Evolutionary conservation across 2,888 invertebrate genomes (phyloP), one percentile per base, ranked within the genome.

Genomic region (Apodemia hepburni): DNA sequence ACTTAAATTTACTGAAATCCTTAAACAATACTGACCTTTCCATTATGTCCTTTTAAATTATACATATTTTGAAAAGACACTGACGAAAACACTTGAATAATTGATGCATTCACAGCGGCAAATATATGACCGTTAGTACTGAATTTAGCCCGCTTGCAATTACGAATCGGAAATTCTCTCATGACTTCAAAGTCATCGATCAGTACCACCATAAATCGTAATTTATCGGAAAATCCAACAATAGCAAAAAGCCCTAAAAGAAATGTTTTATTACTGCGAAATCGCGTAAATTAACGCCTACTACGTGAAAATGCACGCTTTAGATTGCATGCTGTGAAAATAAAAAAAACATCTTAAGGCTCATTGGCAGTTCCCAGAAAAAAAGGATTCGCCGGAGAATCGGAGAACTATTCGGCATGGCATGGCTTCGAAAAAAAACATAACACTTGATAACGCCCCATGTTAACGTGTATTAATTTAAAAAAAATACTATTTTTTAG

Each of bases 111-210:
- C 6, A 96, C 97, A 11, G 97, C 97, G 0, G 97, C 98, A 83
- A 98, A 97, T n/a, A 96, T 80, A 71, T 98, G 97, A 0, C 98
- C 98, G 71, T 96, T 95, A 64, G 94, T 94, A 74, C 98, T 97
- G 85, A 98, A 98, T 38, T 93, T 92, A 38, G 96, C 95, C 73
- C 94, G 94, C 70, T 94, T 94, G 79, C 98, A 98, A 70, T 94
- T 95, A 61, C 96, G 91, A 65, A 96, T 94, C 0, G 94, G 90
- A 74, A 96, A 95, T 73, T 96, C 95, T 65, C 94, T 92, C 84
- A 95, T 93, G 49, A 91, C 94, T 92, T 95, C 93, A 61, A 98
- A 93, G 77, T 98, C 97, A 74, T 98, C 97, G 73, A 98, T 95
- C 69, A 97, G 92, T 29, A 98, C 95, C 64, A 96, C 96, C 93